Evolutionary conservation across 30 jellyfish, hydroid and myxozoan genomes (phyloP).

Genomic region (Pseudorhiza aurosa): DNA sequence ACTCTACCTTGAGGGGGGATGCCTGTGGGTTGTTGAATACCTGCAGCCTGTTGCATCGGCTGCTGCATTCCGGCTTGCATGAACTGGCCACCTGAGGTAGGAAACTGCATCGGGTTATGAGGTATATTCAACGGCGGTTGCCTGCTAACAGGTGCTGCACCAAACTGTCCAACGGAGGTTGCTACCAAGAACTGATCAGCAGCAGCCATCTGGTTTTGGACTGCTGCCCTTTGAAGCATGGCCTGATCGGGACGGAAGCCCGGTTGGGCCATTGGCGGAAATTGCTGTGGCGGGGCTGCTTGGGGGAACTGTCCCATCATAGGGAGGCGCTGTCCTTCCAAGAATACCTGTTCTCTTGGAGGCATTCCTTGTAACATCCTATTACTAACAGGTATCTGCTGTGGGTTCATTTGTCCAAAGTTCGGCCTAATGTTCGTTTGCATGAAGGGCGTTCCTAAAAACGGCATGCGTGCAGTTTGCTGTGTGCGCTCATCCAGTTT

Average conservation of each 20-base stretch:
- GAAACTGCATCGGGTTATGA: slow-evolving; percentile 58
- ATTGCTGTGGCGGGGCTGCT: slow-evolving; percentile 66
- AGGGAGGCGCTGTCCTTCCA: slow-evolving; percentile 63
- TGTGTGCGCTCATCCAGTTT: slow-evolving; percentile 52
- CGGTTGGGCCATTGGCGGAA: slow-evolving; percentile 50
- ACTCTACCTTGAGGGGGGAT: slow-evolving; percentile 53
- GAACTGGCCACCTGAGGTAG: slow-evolving; percentile 44
- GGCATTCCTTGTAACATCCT: slow-evolving; percentile 59
- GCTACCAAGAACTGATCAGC: slow-evolving; percentile 54
- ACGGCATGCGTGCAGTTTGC: slow-evolving; percentile 63
- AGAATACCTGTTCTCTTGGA: slow-evolving; percentile 51
- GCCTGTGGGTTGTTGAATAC: slow-evolving; percentile 38
- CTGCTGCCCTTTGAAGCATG: slow-evolving; percentile 61
- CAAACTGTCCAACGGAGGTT: slow-evolving; percentile 41
- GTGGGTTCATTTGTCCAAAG: slow-evolving; percentile 26
- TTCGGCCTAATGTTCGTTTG: slow-evolving; percentile 48
- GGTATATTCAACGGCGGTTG: slow-evolving; percentile 49
- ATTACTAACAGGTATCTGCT: slow-evolving; percentile 46
- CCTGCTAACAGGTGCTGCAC: slow-evolving; percentile 20
- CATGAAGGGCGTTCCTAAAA: slow-evolving; percentile 30
- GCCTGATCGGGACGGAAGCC: slow-evolving; percentile 58
- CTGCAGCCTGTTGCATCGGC: slow-evolving; percentile 30
- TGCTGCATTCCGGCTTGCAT: slow-evolving; percentile 55
- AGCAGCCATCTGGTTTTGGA: slow-evolving; percentile 52
- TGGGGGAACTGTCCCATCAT: slow-evolving; percentile 68